Base-by-base conservation (phyloP, 1,140 invertebrate genomes). In the Ruditapes philippinarum region DNA sequence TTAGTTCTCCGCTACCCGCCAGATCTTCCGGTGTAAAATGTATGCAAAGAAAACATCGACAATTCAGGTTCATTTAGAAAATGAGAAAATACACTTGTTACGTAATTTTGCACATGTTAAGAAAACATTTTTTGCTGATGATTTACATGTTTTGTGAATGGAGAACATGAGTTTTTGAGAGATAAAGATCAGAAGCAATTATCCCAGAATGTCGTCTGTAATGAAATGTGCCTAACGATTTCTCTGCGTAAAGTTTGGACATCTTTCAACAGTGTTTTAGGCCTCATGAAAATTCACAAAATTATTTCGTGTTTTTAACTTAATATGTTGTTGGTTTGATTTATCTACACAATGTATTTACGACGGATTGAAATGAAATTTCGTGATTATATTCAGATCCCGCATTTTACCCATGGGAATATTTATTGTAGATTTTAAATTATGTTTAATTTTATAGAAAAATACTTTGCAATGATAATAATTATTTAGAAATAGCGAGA, bases 31-130 rank as follows among this genome's bases (percentile, higher is more conserved):
- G 54, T 68, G 80, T 68, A 65, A 65, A 62, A 82, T 82, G 51
- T 62, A 82, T 42, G 40, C 51, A 68, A 82, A 82, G 62, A 65
- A 82, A 82, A 65, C 80, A 68, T 42, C 17, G 38, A 38, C 28
- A 25, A 45, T 68, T 82, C 38, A n/a, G 80, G 57, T 82, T 82
- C 80, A 82, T 82, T 82, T 68, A 68, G 38, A 82, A 82, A 82
- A 82, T 68, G 80, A 60, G 80, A 82, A 82, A 65, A 42, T 82
- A 82, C 80, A 82, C 80, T 82, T 82, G 80, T 82, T 82, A 68
- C 62, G 42, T 82, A 82, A 82, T 31, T 82, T 82, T 82, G 80
- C 80, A 82, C 80, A 68, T 82, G 80, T 68, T 82, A 82, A 68
- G 80, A 65, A 65, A 82, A 65, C 60, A 68, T 28, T 51, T 78